A percentile compares a stretch with the other conserved stretches of the same genome.
These are phyloP conservation scores for Zosterops japonicus DNA, from an alignment of 2,113 vertebrate genomes.

Conservation along the genomic window DNA sequence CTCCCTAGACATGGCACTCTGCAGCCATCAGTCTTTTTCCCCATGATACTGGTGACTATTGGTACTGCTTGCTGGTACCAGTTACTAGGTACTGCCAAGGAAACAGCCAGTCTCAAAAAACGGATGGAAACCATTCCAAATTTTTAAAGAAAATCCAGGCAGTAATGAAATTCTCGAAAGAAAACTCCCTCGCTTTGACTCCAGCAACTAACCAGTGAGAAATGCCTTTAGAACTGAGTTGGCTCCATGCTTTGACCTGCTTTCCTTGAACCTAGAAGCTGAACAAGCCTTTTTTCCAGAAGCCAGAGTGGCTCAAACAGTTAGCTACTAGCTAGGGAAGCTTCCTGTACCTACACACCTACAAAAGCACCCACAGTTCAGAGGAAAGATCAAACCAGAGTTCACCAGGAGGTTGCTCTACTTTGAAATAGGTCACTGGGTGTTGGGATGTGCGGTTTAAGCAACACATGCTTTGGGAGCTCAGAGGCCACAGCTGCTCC, in stretches of 20 bases:
- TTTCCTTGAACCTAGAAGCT: neutral
- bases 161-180: neutral
- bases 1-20: neutral
- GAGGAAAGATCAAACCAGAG: neutral
- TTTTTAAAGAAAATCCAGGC: neutral
- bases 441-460: neutral
- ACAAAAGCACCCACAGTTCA: neutral
- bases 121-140: rapidly evolving
- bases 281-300: neutral
- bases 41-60: neutral
- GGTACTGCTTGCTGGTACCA: neutral
- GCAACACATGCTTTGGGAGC: neutral
- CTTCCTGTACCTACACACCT: neutral
- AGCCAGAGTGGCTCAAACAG: neutral
- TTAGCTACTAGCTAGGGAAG: neutral
- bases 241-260: neutral
- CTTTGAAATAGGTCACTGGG: slow-evolving; percentile 16
- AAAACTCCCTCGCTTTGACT: neutral
- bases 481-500: neutral
- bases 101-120: neutral
- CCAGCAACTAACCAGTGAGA: neutral
- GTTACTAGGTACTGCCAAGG: neutral
- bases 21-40: neutral
- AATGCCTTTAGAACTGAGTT: neutral
- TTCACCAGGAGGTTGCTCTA: slow-evolving; percentile 3